phyloP scores from a whole-genome alignment of 2,797 vertebrate species.

The Austrolebias charrua region DNA sequence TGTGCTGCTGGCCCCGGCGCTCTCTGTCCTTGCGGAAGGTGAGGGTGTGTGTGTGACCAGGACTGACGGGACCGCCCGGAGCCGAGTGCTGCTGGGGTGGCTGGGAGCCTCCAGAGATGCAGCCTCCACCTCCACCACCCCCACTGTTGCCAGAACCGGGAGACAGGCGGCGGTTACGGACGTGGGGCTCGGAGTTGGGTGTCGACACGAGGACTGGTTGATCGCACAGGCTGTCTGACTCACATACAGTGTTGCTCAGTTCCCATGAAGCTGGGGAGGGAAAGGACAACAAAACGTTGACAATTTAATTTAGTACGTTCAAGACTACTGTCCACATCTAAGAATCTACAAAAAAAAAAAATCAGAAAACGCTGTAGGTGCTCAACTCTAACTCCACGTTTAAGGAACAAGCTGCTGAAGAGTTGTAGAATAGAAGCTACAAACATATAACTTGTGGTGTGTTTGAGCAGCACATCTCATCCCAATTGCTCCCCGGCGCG shows the following conservation, averaged over 20 bases:
- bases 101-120: constrained; percentile 64
- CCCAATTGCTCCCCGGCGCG: too few species aligned
- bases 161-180: constrained; percentile 84
- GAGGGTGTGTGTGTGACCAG: constrained; percentile 53
- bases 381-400: too few species aligned
- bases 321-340: too few species aligned
- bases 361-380: background rate
- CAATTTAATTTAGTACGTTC: background rate
- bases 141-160: constrained; percentile 79
- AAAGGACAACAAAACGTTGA: background rate
- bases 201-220: constrained; percentile 82
- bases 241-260: constrained; percentile 79
- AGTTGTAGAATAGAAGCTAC: too few species aligned
- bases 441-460: too few species aligned
- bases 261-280: constrained; percentile 81
- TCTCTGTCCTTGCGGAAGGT: constrained; percentile 71
- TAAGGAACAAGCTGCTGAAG: too few species aligned
- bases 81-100: constrained; percentile 60
- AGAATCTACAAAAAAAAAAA: background rate
- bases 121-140: constrained; percentile 80
- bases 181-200: constrained; percentile 81
- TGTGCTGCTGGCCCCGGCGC: constrained; percentile 70
- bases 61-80: constrained; percentile 48
- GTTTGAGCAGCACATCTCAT: too few species aligned
- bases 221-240: constrained; percentile 83